Evolutionary conservation across 1,140 invertebrate species (phyloP).

Genomic region (Dufourea novaeangliae): DNA sequence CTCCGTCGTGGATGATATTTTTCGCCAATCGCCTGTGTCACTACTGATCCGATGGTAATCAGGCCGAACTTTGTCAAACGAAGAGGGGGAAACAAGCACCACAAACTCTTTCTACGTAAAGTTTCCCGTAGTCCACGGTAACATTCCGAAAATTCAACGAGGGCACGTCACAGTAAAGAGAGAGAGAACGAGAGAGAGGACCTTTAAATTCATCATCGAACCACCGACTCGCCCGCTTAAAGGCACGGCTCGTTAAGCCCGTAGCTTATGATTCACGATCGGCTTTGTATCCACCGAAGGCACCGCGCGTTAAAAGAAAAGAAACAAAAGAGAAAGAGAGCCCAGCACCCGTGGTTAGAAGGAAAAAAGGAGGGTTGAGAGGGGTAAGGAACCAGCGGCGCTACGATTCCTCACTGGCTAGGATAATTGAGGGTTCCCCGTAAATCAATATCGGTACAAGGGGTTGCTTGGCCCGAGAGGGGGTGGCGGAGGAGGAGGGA

Average conservation of each 20-base stretch:
- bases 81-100: not conserved
- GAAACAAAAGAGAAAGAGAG: conserved; percentile 17
- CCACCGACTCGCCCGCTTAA: conserved; percentile 47
- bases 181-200: no score
- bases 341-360: conserved; percentile 5
- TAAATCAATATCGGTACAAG: conserved; percentile 69
- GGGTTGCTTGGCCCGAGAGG: conserved; percentile 19
- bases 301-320: conserved; percentile 56
- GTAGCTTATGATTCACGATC: conserved; percentile 72
- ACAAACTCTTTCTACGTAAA: not conserved
- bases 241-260: conserved; percentile 68
- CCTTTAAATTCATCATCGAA: conserved; percentile 63
- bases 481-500: not conserved
- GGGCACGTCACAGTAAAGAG: not conserved
- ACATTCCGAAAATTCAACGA: conserved; percentile 2
- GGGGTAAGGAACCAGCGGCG: conserved; percentile 24
- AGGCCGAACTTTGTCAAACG: no score
- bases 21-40: not conserved
- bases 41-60: not conserved
- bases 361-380: conserved; percentile 16
- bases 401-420: conserved; percentile 52
- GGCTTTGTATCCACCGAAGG: conserved; percentile 55
- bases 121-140: not conserved
- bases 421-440: conserved; percentile 74
- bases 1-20: not conserved